Base-by-base conservation (phyloP, 2,888 invertebrate genomes). In the Drosophila mimica region DNA sequence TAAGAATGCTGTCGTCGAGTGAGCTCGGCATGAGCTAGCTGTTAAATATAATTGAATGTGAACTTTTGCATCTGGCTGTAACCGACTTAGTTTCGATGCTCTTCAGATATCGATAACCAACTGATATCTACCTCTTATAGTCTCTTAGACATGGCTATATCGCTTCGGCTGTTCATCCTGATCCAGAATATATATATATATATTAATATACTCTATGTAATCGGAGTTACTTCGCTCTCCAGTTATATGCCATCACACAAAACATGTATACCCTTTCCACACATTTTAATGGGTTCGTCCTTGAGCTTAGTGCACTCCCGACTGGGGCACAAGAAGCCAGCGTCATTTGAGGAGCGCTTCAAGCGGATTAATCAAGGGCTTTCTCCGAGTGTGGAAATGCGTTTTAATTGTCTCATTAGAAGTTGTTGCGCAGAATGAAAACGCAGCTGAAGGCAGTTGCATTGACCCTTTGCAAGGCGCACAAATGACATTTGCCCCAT, bases 401-500 rank as follows among this genome's bases (percentile, higher is more conserved):
- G 36, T 69, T 66, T 77, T 67, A 75, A 78, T 68, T 76, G 88
- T 86, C 70, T 72, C 78, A 80, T 83, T 88, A 71, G 64, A 71
- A 56, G 70, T 70, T 81, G 61, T 78, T 78, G 74, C 58, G 20
- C 25, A 53, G 53, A 11, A 15, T 43, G 15, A 15, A 30, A 68
- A 28, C 60, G 25, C 56, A 62, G 53, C 53, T 63, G 57, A 33
- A 28, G 15, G n/a, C 43, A 57, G 48, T 59, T 71, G n/a, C 60
- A 54, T 46, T 64, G 64, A 59, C 58, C 72, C 40, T 31, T 61
- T 54, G 28, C 46, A 46, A 25, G 25, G 4, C 8, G 46, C 28
- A 38, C 61, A 66, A 56, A 56, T 59, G 51, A 30, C 33, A 66
- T 48, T 59, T 52, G 0, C 13, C 59, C 51, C 1, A 46, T 46